Evolutionary conservation across 2,888 invertebrate genomes (phyloP).

Genomic region (Stenchaetothrips biformis): DNA sequence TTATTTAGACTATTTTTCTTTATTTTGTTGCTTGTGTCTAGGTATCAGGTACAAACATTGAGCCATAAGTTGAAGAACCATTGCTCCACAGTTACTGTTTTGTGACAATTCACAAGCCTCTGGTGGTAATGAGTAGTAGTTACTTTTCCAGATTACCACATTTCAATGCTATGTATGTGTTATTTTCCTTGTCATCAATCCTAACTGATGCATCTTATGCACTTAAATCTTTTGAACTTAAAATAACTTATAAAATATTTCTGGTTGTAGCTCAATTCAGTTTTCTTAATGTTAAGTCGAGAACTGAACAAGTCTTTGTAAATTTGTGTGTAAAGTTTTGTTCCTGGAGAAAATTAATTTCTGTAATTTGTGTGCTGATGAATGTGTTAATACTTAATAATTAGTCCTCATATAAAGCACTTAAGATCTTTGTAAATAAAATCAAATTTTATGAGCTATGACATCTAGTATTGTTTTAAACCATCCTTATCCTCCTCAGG

Average conservation of each 20-base stretch:
- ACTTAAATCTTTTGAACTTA: not conserved
- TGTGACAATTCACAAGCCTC: not conserved
- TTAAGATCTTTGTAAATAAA: not conserved
- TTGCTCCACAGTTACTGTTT: not conserved
- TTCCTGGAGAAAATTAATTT: not conserved
- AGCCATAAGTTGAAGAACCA: not conserved
- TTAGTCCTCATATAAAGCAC: conserved; percentile 16
- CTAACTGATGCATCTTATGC: not conserved
- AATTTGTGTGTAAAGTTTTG: not conserved
- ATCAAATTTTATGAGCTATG: not conserved
- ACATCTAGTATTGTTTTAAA: not conserved
- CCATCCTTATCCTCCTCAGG: no score
- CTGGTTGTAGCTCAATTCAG: not conserved
- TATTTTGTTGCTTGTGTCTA: not conserved
- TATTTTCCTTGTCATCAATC: not conserved
- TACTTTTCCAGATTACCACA: not conserved
- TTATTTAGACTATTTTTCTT: not conserved
- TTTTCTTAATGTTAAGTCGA: not conserved
- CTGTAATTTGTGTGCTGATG: not conserved
- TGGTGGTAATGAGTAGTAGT: not conserved
- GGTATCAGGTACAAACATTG: not conserved
- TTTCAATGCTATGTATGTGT: not conserved
- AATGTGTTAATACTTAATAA: not conserved
- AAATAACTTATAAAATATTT: not conserved
- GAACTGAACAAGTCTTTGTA: not conserved